Evolutionary conservation across 2,797 vertebrate genomes (phyloP), one percentile per base, ranked within the genome.

Genomic region (Melanotaenia boesemani): DNA sequence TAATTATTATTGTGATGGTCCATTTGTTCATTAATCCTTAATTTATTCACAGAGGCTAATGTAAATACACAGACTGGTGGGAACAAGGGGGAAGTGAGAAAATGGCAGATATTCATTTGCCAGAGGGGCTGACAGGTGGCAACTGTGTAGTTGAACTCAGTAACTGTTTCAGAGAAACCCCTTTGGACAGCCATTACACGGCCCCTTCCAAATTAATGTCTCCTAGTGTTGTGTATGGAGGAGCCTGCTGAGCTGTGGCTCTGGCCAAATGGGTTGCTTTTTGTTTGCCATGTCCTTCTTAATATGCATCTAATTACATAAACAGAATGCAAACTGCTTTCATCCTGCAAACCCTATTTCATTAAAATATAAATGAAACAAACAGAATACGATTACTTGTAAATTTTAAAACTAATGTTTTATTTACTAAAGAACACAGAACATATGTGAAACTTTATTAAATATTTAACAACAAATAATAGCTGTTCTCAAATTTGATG

Each of bases 141-240:
- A 59, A 26, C 79, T 46, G 61, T 48, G 44, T 63, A 78, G 77
- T 76, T 78, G 72, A 83, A 78, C 63, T 69, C 72, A 63, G 41
- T 68, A 18, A 60, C 52, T 12, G 71, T 70, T 80, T 77, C 65
- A 67, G 76, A 77, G 63, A 91, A 88, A 85, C 83, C 82, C 77
- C 86, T 86, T 74, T 80, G 58, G 71, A 90, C 84, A 67, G 71
- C 64, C 67, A 83, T 87, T 85, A 86, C 83, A 65, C 7, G 58
- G 52, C 11, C 65, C 46, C 2, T 9, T 68, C 64, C 55, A 77
- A 72, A 84, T 77, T 64, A 77, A 77, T 67, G 60, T 61, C 61
- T 65, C 15, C 66, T 63, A 11, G 59, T 20, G 26, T 57, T 73
- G 71, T 64, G 46, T 77, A 30, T 32, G 34, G 64, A 72, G 64